Evolutionary conservation across 2,888 invertebrate species (phyloP).

Genomic region (Cantharis nigra): DNA sequence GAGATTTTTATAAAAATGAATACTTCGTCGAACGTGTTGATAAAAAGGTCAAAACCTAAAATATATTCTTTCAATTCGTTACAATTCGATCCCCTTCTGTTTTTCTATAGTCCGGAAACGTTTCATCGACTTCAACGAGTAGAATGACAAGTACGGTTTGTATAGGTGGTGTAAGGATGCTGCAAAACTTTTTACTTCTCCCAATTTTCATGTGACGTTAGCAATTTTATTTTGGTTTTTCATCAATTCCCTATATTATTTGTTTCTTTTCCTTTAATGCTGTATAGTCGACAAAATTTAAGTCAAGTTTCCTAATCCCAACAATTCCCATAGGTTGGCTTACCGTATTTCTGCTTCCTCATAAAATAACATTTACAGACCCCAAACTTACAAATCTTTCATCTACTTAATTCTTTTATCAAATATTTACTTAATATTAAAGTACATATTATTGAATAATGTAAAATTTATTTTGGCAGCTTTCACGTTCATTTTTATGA

Average conservation of each 20-base stretch:
- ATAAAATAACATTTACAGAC: conserved; percentile 45
- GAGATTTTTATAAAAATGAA: conserved; percentile 34
- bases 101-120: conserved; percentile 50
- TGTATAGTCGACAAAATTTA: conserved; percentile 9
- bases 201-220: conserved; percentile 44
- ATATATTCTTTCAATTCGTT: conserved; percentile 44
- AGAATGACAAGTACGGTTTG: conserved; percentile 49
- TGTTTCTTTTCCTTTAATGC: conserved; percentile 32
- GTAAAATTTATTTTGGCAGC: background rate
- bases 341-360: conserved; percentile 38
- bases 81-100: conserved; percentile 37
- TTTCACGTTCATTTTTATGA: background rate
- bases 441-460: background rate
- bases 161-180: conserved; percentile 38
- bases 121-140: conserved; percentile 50
- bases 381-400: conserved; percentile 43
- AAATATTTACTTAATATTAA: conserved; percentile 15
- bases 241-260: conserved; percentile 30
- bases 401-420: conserved; percentile 41
- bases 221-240: conserved; percentile 37
- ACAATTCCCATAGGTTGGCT: conserved; percentile 43
- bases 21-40: conserved; percentile 37
- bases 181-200: conserved; percentile 41
- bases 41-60: conserved; percentile 38
- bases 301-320: conserved; percentile 28